These are phyloP conservation scores for Hirudo medicinalis DNA, from an alignment of 1,140 invertebrate genomes.

Conservation along the genomic window DNA sequence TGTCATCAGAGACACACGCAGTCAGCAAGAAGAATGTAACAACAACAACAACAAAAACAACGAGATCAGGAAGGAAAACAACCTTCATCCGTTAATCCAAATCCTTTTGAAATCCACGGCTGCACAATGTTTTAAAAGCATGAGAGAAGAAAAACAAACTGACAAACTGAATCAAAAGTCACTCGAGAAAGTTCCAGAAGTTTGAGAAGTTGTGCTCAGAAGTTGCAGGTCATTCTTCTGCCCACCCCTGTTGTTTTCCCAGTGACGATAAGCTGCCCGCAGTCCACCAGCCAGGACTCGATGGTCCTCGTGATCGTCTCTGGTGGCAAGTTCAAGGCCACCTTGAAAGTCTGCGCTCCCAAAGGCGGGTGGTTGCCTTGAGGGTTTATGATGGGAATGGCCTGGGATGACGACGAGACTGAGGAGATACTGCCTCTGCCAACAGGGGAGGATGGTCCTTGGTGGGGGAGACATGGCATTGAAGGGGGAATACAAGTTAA, in stretches of 20 bases:
- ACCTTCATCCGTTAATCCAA: too few relatives aligned
- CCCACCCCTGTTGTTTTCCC: neutral
- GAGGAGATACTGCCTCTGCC: neutral
- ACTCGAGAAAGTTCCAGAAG: too few relatives aligned
- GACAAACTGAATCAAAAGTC: too few relatives aligned
- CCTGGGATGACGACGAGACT: neutral
- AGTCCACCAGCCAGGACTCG: neutral
- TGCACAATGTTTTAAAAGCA: too few relatives aligned
- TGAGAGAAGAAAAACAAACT: too few relatives aligned
- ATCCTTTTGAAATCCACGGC: too few relatives aligned
- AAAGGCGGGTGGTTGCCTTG: too few relatives aligned
- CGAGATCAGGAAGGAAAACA: too few relatives aligned
- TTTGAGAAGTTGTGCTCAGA: neutral
- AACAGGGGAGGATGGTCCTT: neutral
- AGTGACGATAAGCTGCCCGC: neutral
- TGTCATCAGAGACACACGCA: too few relatives aligned
- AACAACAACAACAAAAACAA: too few relatives aligned
- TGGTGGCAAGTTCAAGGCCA: constrained; percentile 2
- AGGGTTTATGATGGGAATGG: neutral
- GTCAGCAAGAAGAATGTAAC: too few relatives aligned
- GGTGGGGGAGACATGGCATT: neutral
- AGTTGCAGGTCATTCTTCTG: constrained; percentile 8
- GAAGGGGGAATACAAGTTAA: neutral
- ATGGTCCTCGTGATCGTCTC: constrained; percentile 6
- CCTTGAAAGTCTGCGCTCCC: neutral